Conservation (phyloP, 2,113 vertebrate genomes). For the Cavia porcellus region DNA sequence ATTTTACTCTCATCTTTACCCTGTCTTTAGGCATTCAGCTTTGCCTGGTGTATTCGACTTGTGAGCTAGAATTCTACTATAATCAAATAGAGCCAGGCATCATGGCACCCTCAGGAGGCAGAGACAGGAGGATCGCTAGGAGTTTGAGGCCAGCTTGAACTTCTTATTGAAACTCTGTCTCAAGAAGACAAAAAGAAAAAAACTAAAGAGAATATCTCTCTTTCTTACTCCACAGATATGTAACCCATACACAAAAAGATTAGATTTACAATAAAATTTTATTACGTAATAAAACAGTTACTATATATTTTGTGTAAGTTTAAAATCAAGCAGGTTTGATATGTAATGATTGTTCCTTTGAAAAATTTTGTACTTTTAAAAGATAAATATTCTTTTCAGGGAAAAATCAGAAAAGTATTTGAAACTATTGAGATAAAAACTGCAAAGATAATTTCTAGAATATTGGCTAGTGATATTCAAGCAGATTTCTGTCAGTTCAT, state of each 20-base stretch:
- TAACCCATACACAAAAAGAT: not conserved
- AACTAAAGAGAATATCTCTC: not conserved
- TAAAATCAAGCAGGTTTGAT: not conserved
- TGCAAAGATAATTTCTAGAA: not conserved
- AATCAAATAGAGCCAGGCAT: not conserved
- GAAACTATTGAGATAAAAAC: not conserved
- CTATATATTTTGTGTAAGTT: not conserved
- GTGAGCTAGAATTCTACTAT: not conserved
- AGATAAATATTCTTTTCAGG: not conserved
- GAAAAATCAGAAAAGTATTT: not conserved
- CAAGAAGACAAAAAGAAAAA: not conserved
- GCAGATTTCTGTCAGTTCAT: slow-evolving; percentile 57
- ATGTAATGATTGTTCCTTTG: not conserved
- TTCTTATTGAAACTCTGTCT: not conserved
- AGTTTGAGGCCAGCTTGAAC: not conserved
- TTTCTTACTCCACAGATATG: not conserved
- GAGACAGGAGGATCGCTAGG: not conserved
- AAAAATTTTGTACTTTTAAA: slow-evolving; percentile 30
- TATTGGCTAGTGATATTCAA: not conserved
- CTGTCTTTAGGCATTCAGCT: not conserved
- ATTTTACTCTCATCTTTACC: not conserved
- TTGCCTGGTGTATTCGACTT: not conserved
- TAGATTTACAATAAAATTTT: not conserved
- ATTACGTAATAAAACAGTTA: not conserved
- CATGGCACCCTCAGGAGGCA: not conserved